These are phyloP conservation scores for Eupithecia vulgata DNA, from an alignment of 2,888 invertebrate genomes.

Conservation along the genomic window DNA sequence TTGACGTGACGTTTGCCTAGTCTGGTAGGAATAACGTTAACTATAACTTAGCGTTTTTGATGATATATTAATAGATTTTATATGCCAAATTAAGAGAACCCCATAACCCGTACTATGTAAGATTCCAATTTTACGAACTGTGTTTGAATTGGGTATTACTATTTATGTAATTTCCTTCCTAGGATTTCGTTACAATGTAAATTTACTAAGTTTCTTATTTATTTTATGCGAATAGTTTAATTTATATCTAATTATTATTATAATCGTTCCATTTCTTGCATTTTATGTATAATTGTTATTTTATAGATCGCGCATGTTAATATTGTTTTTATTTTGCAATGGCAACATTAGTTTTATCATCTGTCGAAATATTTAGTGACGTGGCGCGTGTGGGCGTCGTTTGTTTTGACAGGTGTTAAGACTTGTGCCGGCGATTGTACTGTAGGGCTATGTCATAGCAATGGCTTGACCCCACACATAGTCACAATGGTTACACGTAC, in stretches of 20 bases:
- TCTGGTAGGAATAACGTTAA: conserved; percentile 56
- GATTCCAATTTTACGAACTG: conserved; percentile 20
- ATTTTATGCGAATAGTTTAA: conserved; percentile 71
- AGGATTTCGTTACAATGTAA: conserved; percentile 76
- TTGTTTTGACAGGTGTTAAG: conserved; percentile 45
- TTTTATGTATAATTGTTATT: conserved; percentile 81
- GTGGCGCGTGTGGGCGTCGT: conserved; percentile 25
- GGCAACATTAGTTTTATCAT: conserved; percentile 42
- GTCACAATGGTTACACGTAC: conserved; percentile 82
- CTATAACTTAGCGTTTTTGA: conserved; percentile 50
- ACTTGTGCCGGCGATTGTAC: conserved; percentile 51
- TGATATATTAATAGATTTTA: conserved; percentile 50
- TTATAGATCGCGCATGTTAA: conserved; percentile 76
- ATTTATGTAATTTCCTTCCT: conserved; percentile 62
- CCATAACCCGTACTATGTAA: conserved; percentile 27
- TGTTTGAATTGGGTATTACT: conserved; percentile 31
- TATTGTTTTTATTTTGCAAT: conserved; percentile 61
- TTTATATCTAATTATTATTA: conserved; percentile 57
- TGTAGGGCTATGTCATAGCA: conserved; percentile 59
- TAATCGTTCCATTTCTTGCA: conserved; percentile 80
- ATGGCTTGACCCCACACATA: conserved; percentile 67
- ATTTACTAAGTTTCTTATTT: conserved; percentile 63
- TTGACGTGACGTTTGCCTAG: conserved; percentile 53
- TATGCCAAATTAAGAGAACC: conserved; percentile 43
- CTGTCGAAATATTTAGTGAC: conserved; percentile 43